A percentile compares a stretch with the other conserved stretches of the same genome.
These are phyloP conservation scores for Pammene fasciana DNA, from an alignment of 2,888 invertebrate genomes.

Conservation along the genomic window DNA sequence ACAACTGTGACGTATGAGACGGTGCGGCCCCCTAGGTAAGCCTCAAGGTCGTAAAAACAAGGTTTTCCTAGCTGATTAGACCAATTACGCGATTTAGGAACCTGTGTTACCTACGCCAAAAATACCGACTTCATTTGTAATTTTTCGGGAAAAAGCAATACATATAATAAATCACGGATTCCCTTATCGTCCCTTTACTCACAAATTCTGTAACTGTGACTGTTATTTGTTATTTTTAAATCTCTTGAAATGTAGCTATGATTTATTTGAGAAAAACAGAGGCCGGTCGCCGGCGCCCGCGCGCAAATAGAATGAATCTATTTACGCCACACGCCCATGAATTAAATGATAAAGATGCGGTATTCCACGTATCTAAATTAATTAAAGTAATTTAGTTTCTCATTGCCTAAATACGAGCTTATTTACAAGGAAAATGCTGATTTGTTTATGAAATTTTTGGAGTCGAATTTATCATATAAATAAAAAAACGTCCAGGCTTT, in stretches of 20 bases:
- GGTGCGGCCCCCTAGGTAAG: not conserved
- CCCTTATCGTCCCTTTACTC: not conserved
- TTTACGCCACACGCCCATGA: constrained; percentile 33
- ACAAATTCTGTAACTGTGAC: not conserved
- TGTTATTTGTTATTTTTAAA: constrained; percentile 21
- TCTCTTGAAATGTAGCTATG: constrained; percentile 19
- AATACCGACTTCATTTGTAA: too few relatives aligned
- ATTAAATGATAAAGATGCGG: constrained; percentile 33
- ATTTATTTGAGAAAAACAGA: constrained; percentile 35
- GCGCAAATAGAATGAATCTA: constrained; percentile 32
- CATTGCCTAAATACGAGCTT: constrained; percentile 20
- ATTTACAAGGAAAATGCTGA: not conserved
- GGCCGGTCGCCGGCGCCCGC: constrained; percentile 29
- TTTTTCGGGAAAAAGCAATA: too few relatives aligned
- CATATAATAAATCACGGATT: too few relatives aligned
- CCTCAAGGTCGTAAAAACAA: constrained; percentile 4
- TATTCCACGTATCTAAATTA: constrained; percentile 23
- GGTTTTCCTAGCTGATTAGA: not conserved
- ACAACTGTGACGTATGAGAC: not conserved
- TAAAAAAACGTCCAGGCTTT: not conserved
- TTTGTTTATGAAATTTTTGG: not conserved
- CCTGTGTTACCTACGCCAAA: not conserved
- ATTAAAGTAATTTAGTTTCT: constrained; percentile 21
- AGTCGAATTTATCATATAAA: not conserved
- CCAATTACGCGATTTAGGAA: not conserved